Conservation (phyloP, 2,888 invertebrate genomes). For the Caenorhabditis sp. region DNA sequence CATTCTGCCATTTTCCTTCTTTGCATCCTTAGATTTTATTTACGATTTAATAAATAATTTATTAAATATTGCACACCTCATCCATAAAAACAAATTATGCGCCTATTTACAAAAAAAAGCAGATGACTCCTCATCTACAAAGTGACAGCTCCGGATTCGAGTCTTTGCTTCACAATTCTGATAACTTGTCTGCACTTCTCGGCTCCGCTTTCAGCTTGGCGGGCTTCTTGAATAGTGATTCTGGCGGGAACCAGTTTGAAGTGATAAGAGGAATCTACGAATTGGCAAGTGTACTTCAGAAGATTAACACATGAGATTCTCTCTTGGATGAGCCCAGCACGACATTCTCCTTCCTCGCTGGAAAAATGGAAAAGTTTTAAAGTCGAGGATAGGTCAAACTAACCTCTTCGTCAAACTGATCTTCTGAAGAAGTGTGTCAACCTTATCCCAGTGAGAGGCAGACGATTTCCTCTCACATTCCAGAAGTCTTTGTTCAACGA, state of each 20-base stretch:
- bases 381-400: too few relatives aligned
- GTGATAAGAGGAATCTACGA: slow-evolving; percentile 75
- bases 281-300: slow-evolving; percentile 80
- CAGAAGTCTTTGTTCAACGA: slow-evolving; percentile 72
- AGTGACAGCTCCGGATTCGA: slow-evolving; percentile 62
- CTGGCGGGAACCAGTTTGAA: slow-evolving; percentile 78
- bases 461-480: slow-evolving; percentile 74
- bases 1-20: background rate
- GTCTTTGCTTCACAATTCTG: slow-evolving; percentile 73
- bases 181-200: slow-evolving; percentile 81
- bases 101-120: slow-evolving; percentile 47
- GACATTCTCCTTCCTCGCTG: slow-evolving; percentile 82
- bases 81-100: slow-evolving; percentile 41
- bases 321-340: slow-evolving; percentile 81
- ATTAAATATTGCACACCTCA: slow-evolving; percentile 37
- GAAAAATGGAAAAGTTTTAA: background rate
- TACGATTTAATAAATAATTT: slow-evolving; percentile 19
- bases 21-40: background rate
- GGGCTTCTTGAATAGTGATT: slow-evolving; percentile 78
- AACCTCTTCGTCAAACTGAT: slow-evolving; percentile 74
- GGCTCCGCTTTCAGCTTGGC: slow-evolving; percentile 81
- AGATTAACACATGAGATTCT: slow-evolving; percentile 81
- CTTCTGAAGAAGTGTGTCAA: slow-evolving; percentile 68
- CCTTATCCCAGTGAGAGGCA: slow-evolving; percentile 75
- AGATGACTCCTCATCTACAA: slow-evolving; percentile 16